These are phyloP conservation scores for Gallirallus australis DNA, from an alignment of 2,797 vertebrate genomes.

Conservation along the genomic window DNA sequence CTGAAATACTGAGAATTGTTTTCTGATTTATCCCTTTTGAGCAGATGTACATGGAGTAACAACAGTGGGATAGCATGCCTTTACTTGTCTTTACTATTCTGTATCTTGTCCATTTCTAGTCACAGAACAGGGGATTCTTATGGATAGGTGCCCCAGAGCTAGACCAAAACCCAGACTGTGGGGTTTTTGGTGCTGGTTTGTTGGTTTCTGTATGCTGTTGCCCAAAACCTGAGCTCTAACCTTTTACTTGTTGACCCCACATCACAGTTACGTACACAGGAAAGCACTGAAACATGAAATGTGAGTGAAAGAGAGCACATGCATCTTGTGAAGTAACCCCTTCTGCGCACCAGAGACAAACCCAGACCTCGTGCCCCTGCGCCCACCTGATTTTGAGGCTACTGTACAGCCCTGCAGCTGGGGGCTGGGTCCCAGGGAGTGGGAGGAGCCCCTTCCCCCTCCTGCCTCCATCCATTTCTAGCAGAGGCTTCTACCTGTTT, in stretches of 20 bases:
- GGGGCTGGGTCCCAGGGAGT: rapidly evolving
- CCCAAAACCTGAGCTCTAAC: not conserved
- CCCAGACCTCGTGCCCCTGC: rapidly evolving
- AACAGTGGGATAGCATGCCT: not conserved
- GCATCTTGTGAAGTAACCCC: not conserved
- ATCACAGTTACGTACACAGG: not conserved
- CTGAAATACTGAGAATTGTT: not conserved
- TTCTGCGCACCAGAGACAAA: not conserved
- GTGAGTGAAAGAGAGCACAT: not conserved
- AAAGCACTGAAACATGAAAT: not conserved
- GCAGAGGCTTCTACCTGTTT: not conserved
- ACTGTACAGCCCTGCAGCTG: rapidly evolving
- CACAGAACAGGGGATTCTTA: not conserved
- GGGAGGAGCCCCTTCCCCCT: not conserved
- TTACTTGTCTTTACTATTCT: not conserved
- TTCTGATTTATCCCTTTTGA: not conserved
- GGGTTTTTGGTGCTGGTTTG: not conserved
- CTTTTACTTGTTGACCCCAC: not conserved
- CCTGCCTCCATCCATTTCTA: not conserved
- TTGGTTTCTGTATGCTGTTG: not conserved
- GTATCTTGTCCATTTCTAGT: not conserved
- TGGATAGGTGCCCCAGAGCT: not conserved
- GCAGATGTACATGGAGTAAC: not conserved
- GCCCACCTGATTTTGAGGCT: rapidly evolving
- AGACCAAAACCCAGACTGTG: not conserved